phyloP scores from a whole-genome alignment of 2,797 vertebrate genomes.

The Carapus acus region DNA sequence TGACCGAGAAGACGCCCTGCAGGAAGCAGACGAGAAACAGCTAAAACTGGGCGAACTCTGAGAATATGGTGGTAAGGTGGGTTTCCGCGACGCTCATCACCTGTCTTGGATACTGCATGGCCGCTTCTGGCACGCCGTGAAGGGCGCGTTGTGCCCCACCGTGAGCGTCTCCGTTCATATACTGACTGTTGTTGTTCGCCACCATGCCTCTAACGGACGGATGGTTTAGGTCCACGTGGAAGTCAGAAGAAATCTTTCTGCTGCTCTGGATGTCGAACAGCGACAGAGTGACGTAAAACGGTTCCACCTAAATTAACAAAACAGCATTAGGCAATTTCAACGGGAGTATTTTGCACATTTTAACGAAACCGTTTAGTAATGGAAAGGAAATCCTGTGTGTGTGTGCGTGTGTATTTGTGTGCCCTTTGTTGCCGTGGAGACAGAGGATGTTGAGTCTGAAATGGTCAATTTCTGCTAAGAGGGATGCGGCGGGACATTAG shows the following conservation, averaged over 20 bases:
- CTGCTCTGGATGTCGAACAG: constrained; percentile 92
- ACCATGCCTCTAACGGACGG: constrained; percentile 87
- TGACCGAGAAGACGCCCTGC: constrained; percentile 95
- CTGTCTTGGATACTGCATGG: constrained; percentile 90
- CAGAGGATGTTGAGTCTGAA: constrained; percentile 29
- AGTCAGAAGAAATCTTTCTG: constrained; percentile 94
- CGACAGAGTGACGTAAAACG: constrained; percentile 92
- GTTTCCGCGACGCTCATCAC: constrained; percentile 52
- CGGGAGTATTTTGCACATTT: background rate
- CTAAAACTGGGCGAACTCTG: constrained; percentile 12
- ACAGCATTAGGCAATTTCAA: constrained; percentile 1
- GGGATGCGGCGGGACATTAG: constrained; percentile 53
- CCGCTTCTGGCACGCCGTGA: constrained; percentile 73
- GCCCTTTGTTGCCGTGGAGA: constrained; percentile 19
- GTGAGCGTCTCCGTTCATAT: constrained; percentile 75
- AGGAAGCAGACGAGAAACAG: constrained; percentile 6
- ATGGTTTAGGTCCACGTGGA: constrained; percentile 95
- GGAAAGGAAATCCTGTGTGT: background rate
- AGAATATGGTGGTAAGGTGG: background rate
- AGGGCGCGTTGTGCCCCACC: constrained; percentile 66
- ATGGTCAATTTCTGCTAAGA: constrained; percentile 36
- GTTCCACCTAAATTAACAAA: constrained; percentile 82
- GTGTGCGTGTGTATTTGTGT: constrained; percentile 9
- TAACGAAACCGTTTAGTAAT: background rate
- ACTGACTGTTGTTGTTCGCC: constrained; percentile 60